Evolutionary conservation across 2,113 vertebrate species (phyloP).

Genomic region (Taxidea taxus): DNA sequence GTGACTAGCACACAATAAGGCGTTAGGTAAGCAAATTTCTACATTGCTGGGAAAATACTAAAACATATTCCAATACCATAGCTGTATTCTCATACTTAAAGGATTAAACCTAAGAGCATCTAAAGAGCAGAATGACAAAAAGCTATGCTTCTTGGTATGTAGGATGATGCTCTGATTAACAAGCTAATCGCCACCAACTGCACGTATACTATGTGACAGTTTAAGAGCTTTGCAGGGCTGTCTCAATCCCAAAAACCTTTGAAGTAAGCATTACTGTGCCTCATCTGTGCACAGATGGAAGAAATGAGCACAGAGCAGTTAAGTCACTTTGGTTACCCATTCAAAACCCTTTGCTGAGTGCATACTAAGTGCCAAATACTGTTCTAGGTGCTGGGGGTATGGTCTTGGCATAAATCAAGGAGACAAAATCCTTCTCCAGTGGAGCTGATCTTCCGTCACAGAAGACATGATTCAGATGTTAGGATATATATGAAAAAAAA

Average conservation of each 20-base stretch:
- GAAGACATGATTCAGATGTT: not conserved
- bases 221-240: not conserved
- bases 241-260: not conserved
- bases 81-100: not conserved
- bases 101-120: not conserved
- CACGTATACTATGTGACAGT: not conserved
- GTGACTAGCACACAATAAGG: not conserved
- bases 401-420: not conserved
- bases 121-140: not conserved
- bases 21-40: not conserved
- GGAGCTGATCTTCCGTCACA: not conserved
- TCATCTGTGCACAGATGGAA: not conserved
- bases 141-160: not conserved
- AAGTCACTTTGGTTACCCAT: not conserved
- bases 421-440: not conserved
- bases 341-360: not conserved
- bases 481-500: not conserved
- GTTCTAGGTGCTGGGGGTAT: not conserved
- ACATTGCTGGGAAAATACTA: not conserved
- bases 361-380: not conserved
- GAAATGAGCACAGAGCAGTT: not conserved
- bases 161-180: not conserved
- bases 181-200: not conserved
- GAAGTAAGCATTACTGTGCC: not conserved
- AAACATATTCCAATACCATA: not conserved